phyloP scores from a whole-genome alignment of 2,797 vertebrate species.

The Zenarchopterus dispar region DNA sequence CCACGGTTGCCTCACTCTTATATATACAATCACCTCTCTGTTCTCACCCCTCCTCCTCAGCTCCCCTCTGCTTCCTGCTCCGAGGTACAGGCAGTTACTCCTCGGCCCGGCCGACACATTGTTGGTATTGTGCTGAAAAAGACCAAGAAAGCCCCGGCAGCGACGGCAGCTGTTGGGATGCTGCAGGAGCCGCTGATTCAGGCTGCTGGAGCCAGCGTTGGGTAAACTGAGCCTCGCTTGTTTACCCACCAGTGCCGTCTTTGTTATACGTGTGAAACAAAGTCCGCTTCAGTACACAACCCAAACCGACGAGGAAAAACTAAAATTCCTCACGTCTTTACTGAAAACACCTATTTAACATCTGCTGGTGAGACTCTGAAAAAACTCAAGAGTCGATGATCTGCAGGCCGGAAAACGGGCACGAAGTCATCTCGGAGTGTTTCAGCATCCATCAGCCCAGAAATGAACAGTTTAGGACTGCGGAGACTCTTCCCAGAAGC shows the following conservation, averaged over 20 bases:
- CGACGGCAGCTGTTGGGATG: conserved; percentile 54
- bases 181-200: conserved; percentile 55
- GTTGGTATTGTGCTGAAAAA: conserved; percentile 67
- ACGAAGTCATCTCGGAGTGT: too few species aligned
- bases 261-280: conserved; percentile 24
- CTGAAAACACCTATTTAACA: not conserved
- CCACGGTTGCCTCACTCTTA: conserved; percentile 70
- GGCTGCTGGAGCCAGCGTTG: conserved; percentile 19
- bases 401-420: too few species aligned
- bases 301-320: conserved; percentile 8
- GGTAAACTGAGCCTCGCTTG: conserved; percentile 31
- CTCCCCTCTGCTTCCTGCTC: conserved; percentile 70
- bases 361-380: too few species aligned
- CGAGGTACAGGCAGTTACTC: conserved; percentile 62
- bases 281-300: conserved; percentile 25
- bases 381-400: too few species aligned
- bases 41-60: conserved; percentile 67
- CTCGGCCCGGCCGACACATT: conserved; percentile 60
- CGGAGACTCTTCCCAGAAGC: too few species aligned
- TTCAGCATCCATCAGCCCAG: too few species aligned
- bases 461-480: too few species aligned
- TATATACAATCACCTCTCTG: conserved; percentile 77
- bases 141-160: conserved; percentile 55
- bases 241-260: conserved; percentile 40
- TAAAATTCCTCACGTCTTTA: too few species aligned